Evolutionary conservation across 2,113 vertebrate species (phyloP), one percentile per base, ranked within the genome.

Genomic region (Marmota flaviventris): DNA sequence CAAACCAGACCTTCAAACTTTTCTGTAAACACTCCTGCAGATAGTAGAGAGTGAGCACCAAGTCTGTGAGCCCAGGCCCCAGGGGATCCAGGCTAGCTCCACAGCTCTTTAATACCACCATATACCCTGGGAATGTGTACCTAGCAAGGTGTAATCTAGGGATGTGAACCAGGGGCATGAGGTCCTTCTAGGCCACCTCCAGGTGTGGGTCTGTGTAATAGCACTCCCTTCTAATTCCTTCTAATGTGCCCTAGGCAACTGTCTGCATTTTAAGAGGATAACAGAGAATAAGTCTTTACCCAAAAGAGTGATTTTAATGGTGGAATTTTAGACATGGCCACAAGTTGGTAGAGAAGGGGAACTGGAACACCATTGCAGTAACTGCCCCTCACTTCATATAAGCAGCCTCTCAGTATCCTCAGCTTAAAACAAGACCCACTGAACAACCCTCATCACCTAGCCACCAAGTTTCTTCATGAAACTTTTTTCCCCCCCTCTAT

Each of bases 381-480:
- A 95, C 67, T 87, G 34, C 65, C 56, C 91, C 45, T 39, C 27
- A 84, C 65, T 85, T 69, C 78, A 85, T 24, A 67, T 1, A 58
- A 53, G 32, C 10, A 67, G 34, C 67, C 39, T 93, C 94, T 53
- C 34, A 34, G 75, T 85, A 87, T 48, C 24, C 85, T 83, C 48
- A 83, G 37, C n/a, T 56, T 90, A 58, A 95, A 84, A 88, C 70
- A 92, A 96, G 34, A 82, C 20, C 42, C 56, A 53, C 8, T 56
- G 67, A 89, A 69, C 53, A 95, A 63, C 34, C 42, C 10, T n/a
- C 12, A 87, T 69, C 9, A 48, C 20, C 72, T 79, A 48, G 48
- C 32, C 78, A 63, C 29, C 34, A 88, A 32, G 29, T 48, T 75
- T 95, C 63, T 51, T 37, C 67, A 67, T 22, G 56, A 78, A 85